Percentiles rank a stretch among this genome's conserved stretches.
phyloP scores from a whole-genome alignment of 1,140 invertebrate genomes.

The Monochamus saltuarius region DNA sequence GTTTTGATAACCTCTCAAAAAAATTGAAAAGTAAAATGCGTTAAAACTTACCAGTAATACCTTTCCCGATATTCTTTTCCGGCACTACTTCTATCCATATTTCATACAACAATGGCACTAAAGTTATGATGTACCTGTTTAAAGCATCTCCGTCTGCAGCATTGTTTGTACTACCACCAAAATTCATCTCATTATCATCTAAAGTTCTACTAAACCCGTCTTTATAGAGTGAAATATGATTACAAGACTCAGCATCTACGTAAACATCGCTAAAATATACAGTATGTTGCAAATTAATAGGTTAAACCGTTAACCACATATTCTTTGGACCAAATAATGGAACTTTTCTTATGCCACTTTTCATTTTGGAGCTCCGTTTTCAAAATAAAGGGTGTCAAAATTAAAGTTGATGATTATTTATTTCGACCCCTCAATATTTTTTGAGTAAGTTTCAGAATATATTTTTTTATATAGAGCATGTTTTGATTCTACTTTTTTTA shows the following conservation, averaged over 20 bases:
- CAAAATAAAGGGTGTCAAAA: no score
- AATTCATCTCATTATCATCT: not conserved
- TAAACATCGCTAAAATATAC: slow-evolving; percentile 9
- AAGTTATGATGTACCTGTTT: slow-evolving; percentile 58
- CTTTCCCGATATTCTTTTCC: slow-evolving; percentile 26
- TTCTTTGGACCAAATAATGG: no score
- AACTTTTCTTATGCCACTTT: no score
- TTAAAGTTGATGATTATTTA: not conserved
- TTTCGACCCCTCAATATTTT: not conserved
- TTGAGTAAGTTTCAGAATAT: no score
- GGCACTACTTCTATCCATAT: slow-evolving; percentile 72
- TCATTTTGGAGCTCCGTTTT: no score
- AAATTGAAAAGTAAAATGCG: slow-evolving; percentile 3
- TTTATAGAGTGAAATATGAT: slow-evolving; percentile 14
- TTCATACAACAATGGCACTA: slow-evolving; percentile 71
- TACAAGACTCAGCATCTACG: not conserved
- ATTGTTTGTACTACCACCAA: slow-evolving; percentile 17
- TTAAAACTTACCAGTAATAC: slow-evolving; percentile 3
- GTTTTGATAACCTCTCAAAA: no score
- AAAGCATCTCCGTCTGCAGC: slow-evolving; percentile 8
- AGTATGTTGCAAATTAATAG: not conserved
- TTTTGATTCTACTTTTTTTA: no score
- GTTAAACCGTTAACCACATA: no score
- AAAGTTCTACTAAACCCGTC: not conserved
- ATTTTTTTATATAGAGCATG: no score